Evolutionary conservation across 2,797 vertebrate genomes (phyloP), one percentile per base, ranked within the genome.

Genomic region (Cuniculus paca): DNA sequence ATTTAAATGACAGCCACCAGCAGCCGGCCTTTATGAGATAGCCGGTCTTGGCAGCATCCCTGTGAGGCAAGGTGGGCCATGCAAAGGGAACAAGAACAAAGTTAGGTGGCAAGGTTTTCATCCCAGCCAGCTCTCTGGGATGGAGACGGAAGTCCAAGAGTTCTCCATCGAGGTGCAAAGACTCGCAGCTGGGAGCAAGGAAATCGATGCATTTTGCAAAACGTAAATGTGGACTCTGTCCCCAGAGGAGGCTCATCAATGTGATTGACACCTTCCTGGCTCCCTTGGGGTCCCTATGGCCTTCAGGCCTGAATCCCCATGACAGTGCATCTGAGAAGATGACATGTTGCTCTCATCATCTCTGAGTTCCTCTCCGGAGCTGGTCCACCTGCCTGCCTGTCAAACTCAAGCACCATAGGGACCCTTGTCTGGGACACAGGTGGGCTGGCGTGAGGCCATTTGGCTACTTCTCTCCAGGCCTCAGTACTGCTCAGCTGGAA

Each of bases 21-120:
- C 58, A 2, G 22, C 31, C 58, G 34, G 96, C 80, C 92, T 97
- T 95, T 93, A 19, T 93, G 97, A 96, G 94, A 65, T 68, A 78
- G 75, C 20, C 61, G 63, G 22, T 58, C 88, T 78, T 48, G 36
- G 39, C 65, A 24, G 45, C 70, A 14, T n/a, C 10, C 3, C 12
- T 19, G 54, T 63, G 34, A 78, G 36, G 78, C 70, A 7, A 2
- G 50, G 24, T 13, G 61, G 48, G 68, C 82, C 39, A n/a, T 17
- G 75, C 48, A 48, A 42, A 19, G 5, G 45, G 45, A 56, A 80
- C 50, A 0, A 24, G 63, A 65, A 52, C 88, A 74, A 85, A 93
- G 93, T 45, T 1, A 0, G 45, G 72, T 24, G 12, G 80, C 83
- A 10, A 96, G 83, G 83, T 60, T 45, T 36, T 56, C n/a, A n/a